Conservation (phyloP, 2,797 vertebrate species). For the Gymnocypris eckloni region DNA sequence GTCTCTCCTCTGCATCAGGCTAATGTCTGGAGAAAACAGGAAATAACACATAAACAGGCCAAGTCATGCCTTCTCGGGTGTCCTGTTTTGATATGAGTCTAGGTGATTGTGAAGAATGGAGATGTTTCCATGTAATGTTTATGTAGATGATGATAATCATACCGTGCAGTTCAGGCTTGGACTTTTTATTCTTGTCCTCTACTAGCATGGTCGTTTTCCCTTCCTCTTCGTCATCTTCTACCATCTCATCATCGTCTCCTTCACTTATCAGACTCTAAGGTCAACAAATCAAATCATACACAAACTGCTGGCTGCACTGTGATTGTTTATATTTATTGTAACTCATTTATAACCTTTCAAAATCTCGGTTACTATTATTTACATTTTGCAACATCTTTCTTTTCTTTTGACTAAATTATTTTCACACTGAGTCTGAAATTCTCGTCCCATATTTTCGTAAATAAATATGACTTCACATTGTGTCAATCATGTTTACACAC, state of each 20-base stretch:
- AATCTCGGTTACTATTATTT: constrained; percentile 73
- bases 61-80: not conserved
- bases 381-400: constrained; percentile 28
- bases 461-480: not conserved
- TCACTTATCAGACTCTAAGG: constrained; percentile 89
- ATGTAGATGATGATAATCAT: constrained; percentile 1
- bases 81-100: not conserved
- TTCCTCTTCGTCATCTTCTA: constrained; percentile 85
- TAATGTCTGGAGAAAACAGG: constrained; percentile 69
- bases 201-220: constrained; percentile 71
- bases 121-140: not conserved
- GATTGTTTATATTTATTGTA: not conserved
- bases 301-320: not conserved
- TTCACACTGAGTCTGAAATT: not conserved
- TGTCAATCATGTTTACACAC: too few species aligned
- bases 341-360: not conserved
- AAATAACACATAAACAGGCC: not conserved
- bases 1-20: constrained; percentile 76
- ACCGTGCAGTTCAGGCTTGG: constrained; percentile 80
- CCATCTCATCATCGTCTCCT: constrained; percentile 89
- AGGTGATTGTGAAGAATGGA: not conserved
- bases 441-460: not conserved
- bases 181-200: constrained; percentile 78
- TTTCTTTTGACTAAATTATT: not conserved
- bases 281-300: constrained; percentile 16